Conservation (phyloP, 2,797 vertebrate genomes). For the Acipenser transmontanus region DNA sequence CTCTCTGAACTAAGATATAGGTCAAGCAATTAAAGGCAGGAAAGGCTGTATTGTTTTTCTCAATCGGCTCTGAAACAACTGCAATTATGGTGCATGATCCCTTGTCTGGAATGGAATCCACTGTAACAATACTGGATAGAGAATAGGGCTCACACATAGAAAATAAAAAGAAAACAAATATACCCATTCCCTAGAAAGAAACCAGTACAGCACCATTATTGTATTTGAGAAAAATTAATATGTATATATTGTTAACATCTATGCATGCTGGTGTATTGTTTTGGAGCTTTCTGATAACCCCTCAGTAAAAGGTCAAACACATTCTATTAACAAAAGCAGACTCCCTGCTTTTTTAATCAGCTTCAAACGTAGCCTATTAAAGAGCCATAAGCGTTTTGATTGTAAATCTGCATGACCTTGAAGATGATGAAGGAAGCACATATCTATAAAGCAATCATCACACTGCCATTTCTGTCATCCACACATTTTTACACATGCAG, state of each 20-base stretch:
- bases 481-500: conserved; percentile 74
- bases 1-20: conserved; percentile 93
- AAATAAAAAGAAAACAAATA: too few species aligned
- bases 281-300: too few species aligned
- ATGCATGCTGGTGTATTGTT: too few species aligned
- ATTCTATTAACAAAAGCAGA: conserved; percentile 69
- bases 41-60: conserved; percentile 51
- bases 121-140: too few species aligned
- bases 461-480: conserved; percentile 76
- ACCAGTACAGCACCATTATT: too few species aligned
- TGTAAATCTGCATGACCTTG: conserved; percentile 90
- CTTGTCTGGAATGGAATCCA: neutral
- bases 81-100: conserved; percentile 33
- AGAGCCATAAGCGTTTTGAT: conserved; percentile 76
- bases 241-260: too few species aligned
- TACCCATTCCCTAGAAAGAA: too few species aligned
- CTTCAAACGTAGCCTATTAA: conserved; percentile 75
- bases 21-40: conserved; percentile 90
- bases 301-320: conserved; percentile 66
- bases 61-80: conserved; percentile 54
- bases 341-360: conserved; percentile 72
- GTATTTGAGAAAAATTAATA: too few species aligned
- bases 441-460: conserved; percentile 89
- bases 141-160: too few species aligned
- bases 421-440: conserved; percentile 80